Conservation (phyloP, 2,888 invertebrate genomes). For the Trichogramma evanescens region DNA sequence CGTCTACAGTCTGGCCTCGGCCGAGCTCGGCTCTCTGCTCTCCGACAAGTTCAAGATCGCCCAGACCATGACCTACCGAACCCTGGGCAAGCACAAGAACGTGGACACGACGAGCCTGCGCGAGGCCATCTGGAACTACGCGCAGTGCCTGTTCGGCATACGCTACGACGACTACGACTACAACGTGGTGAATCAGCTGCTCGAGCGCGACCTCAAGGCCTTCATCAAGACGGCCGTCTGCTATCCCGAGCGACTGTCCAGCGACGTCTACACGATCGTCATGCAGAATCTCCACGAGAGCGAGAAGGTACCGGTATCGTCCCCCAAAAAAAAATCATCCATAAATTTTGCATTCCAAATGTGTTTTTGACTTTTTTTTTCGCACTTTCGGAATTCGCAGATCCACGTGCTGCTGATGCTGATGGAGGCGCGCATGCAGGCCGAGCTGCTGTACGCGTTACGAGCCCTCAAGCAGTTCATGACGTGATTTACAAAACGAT, state of each 20-base stretch:
- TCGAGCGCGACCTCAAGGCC: constrained; percentile 71
- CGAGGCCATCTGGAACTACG: constrained; percentile 83
- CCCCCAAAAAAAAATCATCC: too few species aligned
- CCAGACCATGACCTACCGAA: constrained; percentile 77
- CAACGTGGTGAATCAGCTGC: constrained; percentile 72
- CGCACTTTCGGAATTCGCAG: constrained; percentile 49
- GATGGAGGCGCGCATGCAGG: constrained; percentile 78
- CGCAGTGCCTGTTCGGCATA: constrained; percentile 79
- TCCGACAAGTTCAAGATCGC: constrained; percentile 81
- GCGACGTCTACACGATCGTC: constrained; percentile 70
- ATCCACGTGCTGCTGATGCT: constrained; percentile 81
- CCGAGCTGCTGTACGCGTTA: constrained; percentile 74
- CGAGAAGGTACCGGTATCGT: constrained; percentile 64
- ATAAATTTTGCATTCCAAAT: neutral
- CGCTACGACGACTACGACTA: constrained; percentile 86
- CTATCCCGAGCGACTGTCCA: constrained; percentile 74
- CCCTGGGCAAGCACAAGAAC: constrained; percentile 73
- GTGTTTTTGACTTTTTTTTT: constrained; percentile 10
- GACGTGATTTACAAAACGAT: constrained; percentile 49
- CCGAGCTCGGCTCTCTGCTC: constrained; percentile 70
- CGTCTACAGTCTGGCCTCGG: constrained; percentile 67
- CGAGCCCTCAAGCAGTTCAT: constrained; percentile 74
- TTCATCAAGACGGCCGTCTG: constrained; percentile 82
- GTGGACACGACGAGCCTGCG: constrained; percentile 83
- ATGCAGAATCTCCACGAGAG: constrained; percentile 76